Conservation (phyloP, 2,113 vertebrate species). For the Nerophis lumbriciformis region DNA sequence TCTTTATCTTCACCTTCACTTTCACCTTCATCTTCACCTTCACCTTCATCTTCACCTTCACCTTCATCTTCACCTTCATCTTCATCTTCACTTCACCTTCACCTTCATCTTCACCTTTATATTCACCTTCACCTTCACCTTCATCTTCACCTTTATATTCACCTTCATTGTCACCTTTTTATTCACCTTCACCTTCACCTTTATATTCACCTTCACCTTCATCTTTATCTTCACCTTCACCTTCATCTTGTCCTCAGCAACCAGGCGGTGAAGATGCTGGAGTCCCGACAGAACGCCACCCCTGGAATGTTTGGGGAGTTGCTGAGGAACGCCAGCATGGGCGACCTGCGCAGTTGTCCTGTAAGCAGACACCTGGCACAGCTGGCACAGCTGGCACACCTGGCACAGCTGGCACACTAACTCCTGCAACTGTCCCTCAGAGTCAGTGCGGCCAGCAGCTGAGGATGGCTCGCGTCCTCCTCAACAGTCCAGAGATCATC, state of each 20-base stretch:
- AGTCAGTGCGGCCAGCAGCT: constrained; percentile 96
- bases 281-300: constrained; percentile 91
- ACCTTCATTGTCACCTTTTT: too few species aligned
- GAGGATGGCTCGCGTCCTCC: constrained; percentile 91
- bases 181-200: too few species aligned
- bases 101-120: too few species aligned
- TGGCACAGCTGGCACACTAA: constrained; percentile 1
- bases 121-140: too few species aligned
- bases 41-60: too few species aligned
- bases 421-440: constrained; percentile 57
- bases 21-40: too few species aligned
- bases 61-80: too few species aligned
- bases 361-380: constrained; percentile 67
- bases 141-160: too few species aligned
- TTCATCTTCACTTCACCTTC: too few species aligned
- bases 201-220: too few species aligned
- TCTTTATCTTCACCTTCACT: too few species aligned
- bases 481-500: constrained; percentile 97
- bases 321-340: constrained; percentile 96
- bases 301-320: constrained; percentile 98
- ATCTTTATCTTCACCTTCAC: not conserved
- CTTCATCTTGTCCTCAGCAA: constrained; percentile 72
- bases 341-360: constrained; percentile 91
- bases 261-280: constrained; percentile 96
- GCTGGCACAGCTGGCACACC: too few species aligned